These are phyloP conservation scores for Drosophila nr. perissopoda DNA, from an alignment of 2,888 invertebrate species.

Conservation along the genomic window DNA sequence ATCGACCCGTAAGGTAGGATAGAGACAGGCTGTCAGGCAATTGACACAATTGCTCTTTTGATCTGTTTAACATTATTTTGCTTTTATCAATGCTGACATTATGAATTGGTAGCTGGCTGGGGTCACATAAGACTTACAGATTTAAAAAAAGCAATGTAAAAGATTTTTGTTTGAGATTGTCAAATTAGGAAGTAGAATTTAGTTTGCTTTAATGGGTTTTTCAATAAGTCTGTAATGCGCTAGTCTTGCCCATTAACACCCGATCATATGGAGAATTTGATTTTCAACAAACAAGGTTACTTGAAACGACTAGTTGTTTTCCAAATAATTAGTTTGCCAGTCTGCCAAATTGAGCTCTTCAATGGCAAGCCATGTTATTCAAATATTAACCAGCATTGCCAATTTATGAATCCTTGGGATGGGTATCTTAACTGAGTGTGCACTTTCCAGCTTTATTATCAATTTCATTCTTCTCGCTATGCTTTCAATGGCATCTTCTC, in stretches of 20 bases:
- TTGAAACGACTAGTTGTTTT: not conserved
- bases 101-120: not conserved
- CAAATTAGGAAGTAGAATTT: not conserved
- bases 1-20: constrained; percentile 15
- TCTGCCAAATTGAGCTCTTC: not conserved
- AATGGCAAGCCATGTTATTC: not conserved
- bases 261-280: not conserved
- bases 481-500: not conserved
- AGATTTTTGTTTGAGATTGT: no score
- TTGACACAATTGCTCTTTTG: constrained; percentile 62
- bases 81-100: constrained; percentile 3
- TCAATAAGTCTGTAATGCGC: not conserved
- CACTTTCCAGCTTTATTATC: constrained; percentile 3
- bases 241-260: not conserved
- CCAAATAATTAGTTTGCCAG: not conserved
- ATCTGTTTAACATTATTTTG: constrained; percentile 52
- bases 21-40: constrained; percentile 33
- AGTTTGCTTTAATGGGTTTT: not conserved
- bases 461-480: not conserved
- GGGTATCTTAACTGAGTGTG: not conserved
- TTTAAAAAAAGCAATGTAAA: not conserved
- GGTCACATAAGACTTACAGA: not conserved
- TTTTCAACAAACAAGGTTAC: not conserved
- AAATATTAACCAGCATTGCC: not conserved
- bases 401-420: not conserved